Base-by-base conservation (phyloP, 2,113 vertebrate species). In the Pampusana beccarii region DNA sequence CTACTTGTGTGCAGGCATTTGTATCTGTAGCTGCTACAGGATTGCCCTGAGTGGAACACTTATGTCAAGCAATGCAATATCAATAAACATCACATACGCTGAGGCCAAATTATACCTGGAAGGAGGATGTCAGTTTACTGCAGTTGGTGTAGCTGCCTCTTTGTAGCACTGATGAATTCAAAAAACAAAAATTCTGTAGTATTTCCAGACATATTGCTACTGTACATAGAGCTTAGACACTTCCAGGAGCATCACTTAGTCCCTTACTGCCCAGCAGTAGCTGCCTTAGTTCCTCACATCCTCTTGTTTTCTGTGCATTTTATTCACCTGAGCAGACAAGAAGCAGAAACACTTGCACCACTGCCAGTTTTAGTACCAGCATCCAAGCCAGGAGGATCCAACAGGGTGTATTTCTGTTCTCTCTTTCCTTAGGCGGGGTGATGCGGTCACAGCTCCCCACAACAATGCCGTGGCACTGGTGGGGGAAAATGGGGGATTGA, bases 281-380 rank as follows among this genome's bases (percentile, higher is more conserved):
- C 48, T 94, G 66, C 66, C 71, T 84, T 62, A 9, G 16, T 36
- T 94, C 24, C 16, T 60, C 72, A 44, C 14, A 70, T 46, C 28
- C 40, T 83, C 67, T 71, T 93, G 65, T 33, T 38, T 80, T 33
- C 81, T 70, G 34, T 34, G 19, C 13, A 33, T 93, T 86, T 87
- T 73, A 77, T 90, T 62, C 67, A 40, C 72, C 29, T 6, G 10
- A 84, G 79, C 65, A 73, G 61, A 87, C 56, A 72, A 84, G 71
- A 86, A 93, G 53, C 77, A 92, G 67, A 83, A 94, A 93, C 93
- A 97, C 94, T 88, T 96, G 83, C 71, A 33, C 46, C 61, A 46
- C 64, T 84, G 70, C n/a, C 88, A 83, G 67, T 75, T 94, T 90
- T 92, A 61, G 78, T 83, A 42, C 50, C 64, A 53, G 80, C 38